Conservation (phyloP, 2,888 invertebrate species). For the Thalpophila matura region DNA sequence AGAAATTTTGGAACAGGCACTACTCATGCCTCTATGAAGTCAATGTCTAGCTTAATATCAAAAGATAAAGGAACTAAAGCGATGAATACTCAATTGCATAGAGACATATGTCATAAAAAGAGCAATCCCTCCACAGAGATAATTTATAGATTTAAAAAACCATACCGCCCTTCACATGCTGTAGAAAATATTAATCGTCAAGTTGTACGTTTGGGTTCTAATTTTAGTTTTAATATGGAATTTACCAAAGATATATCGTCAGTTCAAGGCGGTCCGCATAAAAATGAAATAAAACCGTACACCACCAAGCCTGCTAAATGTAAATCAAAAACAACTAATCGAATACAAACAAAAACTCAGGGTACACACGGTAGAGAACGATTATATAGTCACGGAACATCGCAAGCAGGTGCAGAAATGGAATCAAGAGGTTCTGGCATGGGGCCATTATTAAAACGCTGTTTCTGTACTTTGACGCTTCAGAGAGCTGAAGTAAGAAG, state of each 20-base stretch:
- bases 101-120: neutral
- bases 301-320: neutral
- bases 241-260: conserved; percentile 61
- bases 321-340: conserved; percentile 5
- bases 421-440: conserved; percentile 51
- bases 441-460: conserved; percentile 59
- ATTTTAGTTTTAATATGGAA: conserved; percentile 67
- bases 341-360: conserved; percentile 2
- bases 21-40: conserved; percentile 3
- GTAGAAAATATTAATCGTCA: conserved; percentile 39
- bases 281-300: neutral
- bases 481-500: conserved; percentile 47
- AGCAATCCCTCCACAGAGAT: conserved; percentile 3
- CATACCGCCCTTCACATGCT: conserved; percentile 7
- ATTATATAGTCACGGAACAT: conserved; percentile 14
- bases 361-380: neutral
- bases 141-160: neutral
- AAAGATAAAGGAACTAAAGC: neutral
- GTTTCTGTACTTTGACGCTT: conserved; percentile 66
- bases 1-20: conserved; percentile 19
- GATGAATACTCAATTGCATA: neutral
- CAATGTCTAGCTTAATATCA: conserved; percentile 33
- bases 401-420: conserved; percentile 32
- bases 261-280: neutral
- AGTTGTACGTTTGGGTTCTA: conserved; percentile 63